Evolutionary conservation across 2,113 vertebrate species (phyloP), one percentile per base, ranked within the genome.

Genomic region (Lichenostomus cassidix): DNA sequence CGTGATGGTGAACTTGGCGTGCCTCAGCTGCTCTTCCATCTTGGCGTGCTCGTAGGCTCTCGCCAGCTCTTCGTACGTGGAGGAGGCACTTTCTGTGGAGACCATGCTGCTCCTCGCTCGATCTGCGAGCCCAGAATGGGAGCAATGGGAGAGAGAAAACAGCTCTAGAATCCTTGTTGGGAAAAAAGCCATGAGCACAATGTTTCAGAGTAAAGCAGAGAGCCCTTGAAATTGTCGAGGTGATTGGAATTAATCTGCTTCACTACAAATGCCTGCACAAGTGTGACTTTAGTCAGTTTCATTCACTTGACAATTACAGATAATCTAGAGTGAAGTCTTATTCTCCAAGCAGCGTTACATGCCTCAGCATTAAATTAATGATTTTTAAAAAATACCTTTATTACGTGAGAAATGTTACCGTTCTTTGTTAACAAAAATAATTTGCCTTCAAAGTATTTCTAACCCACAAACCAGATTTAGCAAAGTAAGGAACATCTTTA

Each of bases 1-100:
- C 0, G 99, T 99, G 98, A 99, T 99, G 98, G 99, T 99, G 98
- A 99, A 99, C 98, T 99, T 99, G 97, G 99, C 99, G 7, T 99
- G 99, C 68, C 99, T 98, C 93, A 99, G 98, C 97, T 99, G 99
- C 91, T 99, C 99, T 95, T 99, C 99, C 99, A 99, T 99, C 98
- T 99, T 99, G 96, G 99, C 99, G 2, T 99, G 99, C 91, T 99
- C 99, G 8, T 99, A 99, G 28, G 99, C 99, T 87, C 99, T 98
- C 8, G 99, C 99, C 97, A 99, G 98, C 94, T 99, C 99, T 98
- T 99, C 99, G 0, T 99, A 99, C 1, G 99, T 99, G 92, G 99
- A 99, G 93, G 99, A 99, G 84, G 99, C 99, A 88, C 99, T 99
- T 98, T 99, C 99, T 55, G 99, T 99, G 68, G 99, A 99, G 83